Conservation (phyloP, 2,888 invertebrate species). For the Hydrotaea cyrtoneurina region DNA sequence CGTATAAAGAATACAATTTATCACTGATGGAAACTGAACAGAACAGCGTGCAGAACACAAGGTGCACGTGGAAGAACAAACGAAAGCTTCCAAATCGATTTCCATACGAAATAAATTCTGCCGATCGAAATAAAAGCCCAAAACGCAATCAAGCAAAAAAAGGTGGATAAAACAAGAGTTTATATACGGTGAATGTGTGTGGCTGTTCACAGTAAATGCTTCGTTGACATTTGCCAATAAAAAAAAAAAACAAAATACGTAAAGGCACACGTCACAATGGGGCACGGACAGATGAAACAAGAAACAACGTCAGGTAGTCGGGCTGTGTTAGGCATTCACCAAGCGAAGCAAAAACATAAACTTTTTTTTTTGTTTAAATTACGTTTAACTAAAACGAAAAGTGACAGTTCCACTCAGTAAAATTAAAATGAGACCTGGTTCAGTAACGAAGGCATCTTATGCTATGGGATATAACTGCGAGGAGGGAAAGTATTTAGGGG, state of each 20-base stretch:
- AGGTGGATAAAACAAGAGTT: conserved; percentile 48
- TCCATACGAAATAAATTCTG: conserved; percentile 63
- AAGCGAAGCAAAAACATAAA: conserved; percentile 29
- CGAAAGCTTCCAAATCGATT: conserved; percentile 71
- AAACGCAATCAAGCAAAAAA: conserved; percentile 37
- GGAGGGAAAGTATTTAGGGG: conserved; percentile 1
- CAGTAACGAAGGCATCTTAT: conserved; percentile 1
- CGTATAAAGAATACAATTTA: conserved; percentile 23
- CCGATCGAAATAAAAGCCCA: conserved; percentile 57
- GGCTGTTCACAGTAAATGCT: conserved; percentile 70
- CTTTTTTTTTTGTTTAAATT: conserved; percentile 44
- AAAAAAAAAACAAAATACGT: conserved; percentile 75
- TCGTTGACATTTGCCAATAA: conserved; percentile 76
- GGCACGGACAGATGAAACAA: neutral
- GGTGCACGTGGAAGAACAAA: conserved; percentile 54
- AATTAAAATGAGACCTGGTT: conserved; percentile 45
- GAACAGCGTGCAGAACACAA: neutral
- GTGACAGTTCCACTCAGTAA: conserved; percentile 53
- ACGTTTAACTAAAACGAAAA: conserved; percentile 47
- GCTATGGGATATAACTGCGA: neutral
- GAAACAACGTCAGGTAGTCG: neutral
- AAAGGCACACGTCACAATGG: conserved; percentile 20
- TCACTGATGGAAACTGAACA: conserved; percentile 22
- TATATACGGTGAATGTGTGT: conserved; percentile 49
- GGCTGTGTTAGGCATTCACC: conserved; percentile 3